Conservation (phyloP, 2,113 vertebrate species). For the Phaetusa simplex region DNA sequence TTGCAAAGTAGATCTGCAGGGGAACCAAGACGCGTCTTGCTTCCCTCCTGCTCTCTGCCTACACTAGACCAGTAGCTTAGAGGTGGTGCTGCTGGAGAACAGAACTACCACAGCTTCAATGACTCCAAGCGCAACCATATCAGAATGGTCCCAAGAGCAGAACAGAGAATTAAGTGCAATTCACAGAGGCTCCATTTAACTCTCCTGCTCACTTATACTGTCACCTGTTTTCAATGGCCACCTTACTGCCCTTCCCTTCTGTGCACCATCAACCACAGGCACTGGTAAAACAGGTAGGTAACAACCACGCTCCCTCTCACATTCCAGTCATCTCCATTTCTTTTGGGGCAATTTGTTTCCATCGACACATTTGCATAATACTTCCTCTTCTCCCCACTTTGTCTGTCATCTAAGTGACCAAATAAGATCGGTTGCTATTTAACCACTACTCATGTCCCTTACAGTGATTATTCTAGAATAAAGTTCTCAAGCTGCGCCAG, state of each 20-base stretch:
- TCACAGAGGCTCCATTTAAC: not conserved
- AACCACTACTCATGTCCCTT: not conserved
- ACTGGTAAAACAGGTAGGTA: not conserved
- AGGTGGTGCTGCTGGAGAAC: not conserved
- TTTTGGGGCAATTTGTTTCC: not conserved
- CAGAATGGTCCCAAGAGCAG: not conserved
- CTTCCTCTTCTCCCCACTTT: not conserved
- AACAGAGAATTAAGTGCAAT: not conserved
- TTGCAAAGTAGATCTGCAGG: not conserved
- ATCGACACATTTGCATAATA: not conserved
- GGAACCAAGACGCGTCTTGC: rapidly evolving
- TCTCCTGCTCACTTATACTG: not conserved
- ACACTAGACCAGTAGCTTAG: not conserved
- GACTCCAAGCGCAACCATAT: not conserved
- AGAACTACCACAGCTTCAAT: not conserved
- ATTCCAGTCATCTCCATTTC: not conserved
- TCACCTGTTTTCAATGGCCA: not conserved
- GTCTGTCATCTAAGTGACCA: not conserved
- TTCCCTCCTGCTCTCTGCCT: not conserved
- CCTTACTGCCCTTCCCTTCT: not conserved
- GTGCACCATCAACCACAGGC: not conserved
- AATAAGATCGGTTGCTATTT: not conserved
- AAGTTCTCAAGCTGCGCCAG: not conserved
- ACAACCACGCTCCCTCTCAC: not conserved
- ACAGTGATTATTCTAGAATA: not conserved